phyloP scores from a whole-genome alignment of 2,113 vertebrate species.

The Tapirus terrestris region DNA sequence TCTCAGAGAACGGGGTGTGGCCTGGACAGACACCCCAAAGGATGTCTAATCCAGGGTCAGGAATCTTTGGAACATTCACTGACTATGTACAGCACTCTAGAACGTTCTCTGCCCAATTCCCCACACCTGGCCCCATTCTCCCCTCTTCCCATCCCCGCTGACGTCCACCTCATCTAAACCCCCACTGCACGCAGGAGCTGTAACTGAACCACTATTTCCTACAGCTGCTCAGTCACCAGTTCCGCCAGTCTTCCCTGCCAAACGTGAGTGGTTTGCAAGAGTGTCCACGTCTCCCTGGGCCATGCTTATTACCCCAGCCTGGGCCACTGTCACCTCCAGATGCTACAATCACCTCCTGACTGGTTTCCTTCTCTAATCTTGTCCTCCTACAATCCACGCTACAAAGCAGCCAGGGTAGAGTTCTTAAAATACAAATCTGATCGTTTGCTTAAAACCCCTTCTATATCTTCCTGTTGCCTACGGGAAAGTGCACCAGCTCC shows the following conservation, averaged over 20 bases:
- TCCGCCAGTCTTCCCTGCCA: neutral
- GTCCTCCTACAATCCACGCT: neutral
- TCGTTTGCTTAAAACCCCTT: neutral
- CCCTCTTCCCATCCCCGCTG: neutral
- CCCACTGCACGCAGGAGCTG: accelerated
- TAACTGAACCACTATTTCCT: neutral
- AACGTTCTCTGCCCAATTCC: neutral
- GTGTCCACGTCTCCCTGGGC: neutral
- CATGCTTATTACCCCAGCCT: too few species aligned
- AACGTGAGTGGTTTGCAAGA: neutral
- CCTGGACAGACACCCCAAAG: neutral
- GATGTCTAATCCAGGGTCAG: neutral
- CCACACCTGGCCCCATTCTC: too few species aligned
- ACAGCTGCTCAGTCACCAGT: neutral
- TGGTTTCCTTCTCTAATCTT: neutral
- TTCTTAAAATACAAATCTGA: neutral
- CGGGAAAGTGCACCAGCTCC: neutral
- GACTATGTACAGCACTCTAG: neutral
- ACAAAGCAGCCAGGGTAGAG: neutral
- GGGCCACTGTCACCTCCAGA: neutral
- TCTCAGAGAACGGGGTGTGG: neutral
- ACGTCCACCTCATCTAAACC: neutral
- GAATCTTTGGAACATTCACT: neutral
- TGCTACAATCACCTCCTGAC: neutral
- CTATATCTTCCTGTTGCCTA: neutral